phyloP scores from a whole-genome alignment of 37 sponge, comb jelly and placozoan species.

The Aphrocallistes beatrix region DNA sequence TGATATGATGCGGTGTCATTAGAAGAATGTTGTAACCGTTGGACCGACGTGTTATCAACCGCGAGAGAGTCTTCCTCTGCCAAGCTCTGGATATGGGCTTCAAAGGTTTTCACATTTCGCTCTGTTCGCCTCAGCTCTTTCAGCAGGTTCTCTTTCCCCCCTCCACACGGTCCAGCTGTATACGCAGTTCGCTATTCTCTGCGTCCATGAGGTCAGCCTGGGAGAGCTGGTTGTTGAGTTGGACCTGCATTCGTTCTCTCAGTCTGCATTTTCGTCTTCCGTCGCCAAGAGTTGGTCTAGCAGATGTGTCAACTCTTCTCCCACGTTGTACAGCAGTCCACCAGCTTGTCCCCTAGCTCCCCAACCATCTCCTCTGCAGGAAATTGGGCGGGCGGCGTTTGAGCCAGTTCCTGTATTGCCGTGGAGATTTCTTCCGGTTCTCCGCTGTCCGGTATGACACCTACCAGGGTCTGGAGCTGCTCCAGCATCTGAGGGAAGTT shows the following conservation, averaged over 20 bases:
- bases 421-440: neutral
- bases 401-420: neutral
- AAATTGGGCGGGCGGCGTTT: neutral
- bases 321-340: neutral
- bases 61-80: neutral
- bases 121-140: neutral
- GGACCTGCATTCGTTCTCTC: neutral
- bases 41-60: neutral
- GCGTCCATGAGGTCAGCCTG: neutral
- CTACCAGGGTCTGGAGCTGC: neutral
- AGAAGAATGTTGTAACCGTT: neutral
- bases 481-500: neutral
- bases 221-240: neutral
- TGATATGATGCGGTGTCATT: neutral
- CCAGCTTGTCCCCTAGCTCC: constrained; percentile 5
- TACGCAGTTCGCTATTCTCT: neutral
- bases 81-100: neutral
- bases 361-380: neutral
- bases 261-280: neutral
- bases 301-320: neutral
- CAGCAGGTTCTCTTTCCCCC: neutral
- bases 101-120: neutral
- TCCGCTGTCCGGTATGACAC: neutral
- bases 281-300: neutral
- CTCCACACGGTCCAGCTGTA: neutral